Evolutionary conservation across 2,113 vertebrate genomes (phyloP).

Genomic region (Acanthochromis polyacanthus): DNA sequence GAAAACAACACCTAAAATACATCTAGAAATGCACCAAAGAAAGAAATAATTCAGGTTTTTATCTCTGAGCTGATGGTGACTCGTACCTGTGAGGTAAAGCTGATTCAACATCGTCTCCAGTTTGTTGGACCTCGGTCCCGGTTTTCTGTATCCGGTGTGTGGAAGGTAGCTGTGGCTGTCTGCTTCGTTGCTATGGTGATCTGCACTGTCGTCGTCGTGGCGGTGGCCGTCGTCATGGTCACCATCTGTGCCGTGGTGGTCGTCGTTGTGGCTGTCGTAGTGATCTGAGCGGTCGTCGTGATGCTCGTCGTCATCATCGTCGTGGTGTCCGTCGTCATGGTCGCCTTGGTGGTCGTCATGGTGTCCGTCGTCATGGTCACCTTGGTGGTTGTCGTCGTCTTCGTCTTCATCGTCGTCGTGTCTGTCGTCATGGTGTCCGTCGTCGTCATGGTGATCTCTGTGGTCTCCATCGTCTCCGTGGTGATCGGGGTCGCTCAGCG

Average conservation of each 20-base stretch:
- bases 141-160: constrained; percentile 63
- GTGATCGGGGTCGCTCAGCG: constrained; percentile 48
- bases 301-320: background rate
- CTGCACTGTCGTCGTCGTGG: constrained; percentile 21
- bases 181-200: constrained; percentile 69
- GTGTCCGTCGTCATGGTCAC: constrained; percentile 4
- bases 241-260: background rate
- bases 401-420: background rate
- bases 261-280: background rate
- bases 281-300: constrained; percentile 9
- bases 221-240: constrained; percentile 5
- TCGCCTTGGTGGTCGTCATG: background rate
- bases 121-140: constrained; percentile 65
- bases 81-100: constrained; percentile 77
- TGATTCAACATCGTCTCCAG: constrained; percentile 82
- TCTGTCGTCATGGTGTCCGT: background rate
- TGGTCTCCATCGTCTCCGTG: constrained; percentile 26
- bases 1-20: no score
- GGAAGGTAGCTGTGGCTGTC: constrained; percentile 60
- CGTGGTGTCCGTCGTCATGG: constrained; percentile 14
- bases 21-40: no score
- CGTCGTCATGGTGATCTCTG: background rate
- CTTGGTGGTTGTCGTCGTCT: constrained; percentile 5
- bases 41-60: no score
- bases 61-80: no score